phyloP scores from a whole-genome alignment of 2,888 invertebrate species.

The Coleophora deauratella region DNA sequence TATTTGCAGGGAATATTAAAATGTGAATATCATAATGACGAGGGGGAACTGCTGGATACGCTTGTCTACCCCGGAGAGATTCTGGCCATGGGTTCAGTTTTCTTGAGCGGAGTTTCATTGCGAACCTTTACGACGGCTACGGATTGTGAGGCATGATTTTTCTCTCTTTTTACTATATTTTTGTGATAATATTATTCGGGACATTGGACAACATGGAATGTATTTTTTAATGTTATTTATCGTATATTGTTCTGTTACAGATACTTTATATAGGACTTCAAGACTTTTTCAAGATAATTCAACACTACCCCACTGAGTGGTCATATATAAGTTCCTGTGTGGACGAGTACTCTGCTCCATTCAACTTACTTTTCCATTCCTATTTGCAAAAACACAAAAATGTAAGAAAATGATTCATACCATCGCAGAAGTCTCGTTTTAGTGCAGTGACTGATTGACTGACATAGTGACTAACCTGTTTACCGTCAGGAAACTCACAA shows the following conservation, averaged over 20 bases:
- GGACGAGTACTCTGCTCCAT: neutral
- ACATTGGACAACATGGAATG: no score
- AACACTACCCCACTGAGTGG: slow-evolving; percentile 38
- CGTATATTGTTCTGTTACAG: slow-evolving; percentile 27
- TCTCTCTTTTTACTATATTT: neutral
- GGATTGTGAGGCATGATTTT: slow-evolving; percentile 41
- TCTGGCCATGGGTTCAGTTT: slow-evolving; percentile 31
- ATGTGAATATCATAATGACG: slow-evolving; percentile 35
- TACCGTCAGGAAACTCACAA: no score
- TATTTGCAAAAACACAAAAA: neutral
- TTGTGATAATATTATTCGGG: no score
- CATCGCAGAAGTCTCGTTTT: no score
- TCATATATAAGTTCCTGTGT: slow-evolving; percentile 20
- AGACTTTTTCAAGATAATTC: slow-evolving; percentile 37
- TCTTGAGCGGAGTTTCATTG: slow-evolving; percentile 33
- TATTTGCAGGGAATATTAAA: slow-evolving; percentile 41
- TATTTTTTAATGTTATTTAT: no score
- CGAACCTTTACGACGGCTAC: slow-evolving; percentile 36
- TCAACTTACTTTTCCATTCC: neutral
- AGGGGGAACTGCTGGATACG: slow-evolving; percentile 28
- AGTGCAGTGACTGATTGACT: no score
- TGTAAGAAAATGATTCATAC: neutral
- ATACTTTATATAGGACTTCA: slow-evolving; percentile 31
- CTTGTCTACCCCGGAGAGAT: slow-evolving; percentile 29
- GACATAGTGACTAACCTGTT: no score